These are phyloP conservation scores for Drosophila neutralis DNA, from an alignment of 2,888 invertebrate genomes.

Conservation along the genomic window DNA sequence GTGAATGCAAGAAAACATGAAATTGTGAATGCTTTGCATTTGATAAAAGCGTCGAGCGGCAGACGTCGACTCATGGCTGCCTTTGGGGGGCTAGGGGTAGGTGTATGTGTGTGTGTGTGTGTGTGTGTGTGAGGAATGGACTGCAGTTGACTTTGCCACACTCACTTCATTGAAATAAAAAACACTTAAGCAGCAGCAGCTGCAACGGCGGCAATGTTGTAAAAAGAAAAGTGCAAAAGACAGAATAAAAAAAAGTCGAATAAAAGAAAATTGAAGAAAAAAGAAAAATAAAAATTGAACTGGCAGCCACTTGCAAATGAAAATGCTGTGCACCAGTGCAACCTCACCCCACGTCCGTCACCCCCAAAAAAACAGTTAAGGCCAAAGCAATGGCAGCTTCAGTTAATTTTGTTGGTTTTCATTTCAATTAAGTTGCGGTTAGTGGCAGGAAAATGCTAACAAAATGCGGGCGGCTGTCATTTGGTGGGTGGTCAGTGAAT, in stretches of 20 bases:
- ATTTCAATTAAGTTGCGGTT: constrained; percentile 78
- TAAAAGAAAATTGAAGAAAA: constrained; percentile 8
- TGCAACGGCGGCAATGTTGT: constrained; percentile 51
- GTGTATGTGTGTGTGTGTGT: neutral
- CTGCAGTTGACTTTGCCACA: constrained; percentile 33
- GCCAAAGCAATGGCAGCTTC: constrained; percentile 51
- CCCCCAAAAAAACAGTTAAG: neutral
- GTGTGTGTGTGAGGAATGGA: constrained; percentile 1
- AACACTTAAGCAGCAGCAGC: constrained; percentile 63
- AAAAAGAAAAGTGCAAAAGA: constrained; percentile 25
- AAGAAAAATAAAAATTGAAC: constrained; percentile 12
- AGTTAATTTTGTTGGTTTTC: constrained; percentile 73
- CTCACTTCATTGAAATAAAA: constrained; percentile 69
- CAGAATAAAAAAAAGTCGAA: constrained; percentile 7
- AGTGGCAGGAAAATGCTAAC: constrained; percentile 63
- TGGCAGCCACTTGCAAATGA: constrained; percentile 43
- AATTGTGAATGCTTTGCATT: constrained; percentile 63
- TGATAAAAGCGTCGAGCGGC: constrained; percentile 53
- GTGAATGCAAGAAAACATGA: constrained; percentile 56
- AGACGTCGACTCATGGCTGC: constrained; percentile 52
- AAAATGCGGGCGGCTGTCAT: constrained; percentile 59
- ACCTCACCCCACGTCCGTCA: too few relatives aligned
- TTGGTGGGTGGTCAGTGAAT: constrained; percentile 23
- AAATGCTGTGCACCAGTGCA: constrained; percentile 29
- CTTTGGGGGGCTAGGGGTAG: neutral